Evolutionary conservation across 2,113 vertebrate species (phyloP).

Genomic region (Leiothrix lutea): DNA sequence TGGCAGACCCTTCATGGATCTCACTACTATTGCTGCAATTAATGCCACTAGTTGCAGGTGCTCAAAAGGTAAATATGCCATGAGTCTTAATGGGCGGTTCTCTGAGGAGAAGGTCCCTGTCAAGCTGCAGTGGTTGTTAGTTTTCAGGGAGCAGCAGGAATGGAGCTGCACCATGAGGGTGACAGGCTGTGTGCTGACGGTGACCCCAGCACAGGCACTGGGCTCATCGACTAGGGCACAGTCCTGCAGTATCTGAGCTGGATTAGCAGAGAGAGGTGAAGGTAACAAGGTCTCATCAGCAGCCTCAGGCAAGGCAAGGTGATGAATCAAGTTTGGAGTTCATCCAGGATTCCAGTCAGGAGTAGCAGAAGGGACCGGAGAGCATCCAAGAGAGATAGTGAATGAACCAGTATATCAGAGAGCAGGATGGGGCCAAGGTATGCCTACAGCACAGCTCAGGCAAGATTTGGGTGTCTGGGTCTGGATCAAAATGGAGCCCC

Average conservation of each 20-base stretch:
- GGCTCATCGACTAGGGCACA: background rate
- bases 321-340: background rate
- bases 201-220: background rate
- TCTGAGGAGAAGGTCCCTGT: background rate
- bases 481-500: background rate
- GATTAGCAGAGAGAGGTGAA: background rate
- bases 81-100: background rate
- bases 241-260: background rate
- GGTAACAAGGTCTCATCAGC: background rate
- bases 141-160: background rate
- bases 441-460: background rate
- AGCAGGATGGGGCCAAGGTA: accelerated
- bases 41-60: background rate
- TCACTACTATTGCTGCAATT: background rate
- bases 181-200: accelerated
- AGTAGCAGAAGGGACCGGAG: background rate
- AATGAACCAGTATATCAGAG: background rate
- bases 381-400: background rate
- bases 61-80: background rate
- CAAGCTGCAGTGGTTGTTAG: background rate
- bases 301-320: background rate
- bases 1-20: background rate
- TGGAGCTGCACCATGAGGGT: background rate
- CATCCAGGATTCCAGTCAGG: background rate
- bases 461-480: background rate